A percentile compares a stretch with the other conserved stretches of the same genome.
Conservation (phyloP, 2,888 invertebrate genomes). For the Tachystola acroxantha region DNA sequence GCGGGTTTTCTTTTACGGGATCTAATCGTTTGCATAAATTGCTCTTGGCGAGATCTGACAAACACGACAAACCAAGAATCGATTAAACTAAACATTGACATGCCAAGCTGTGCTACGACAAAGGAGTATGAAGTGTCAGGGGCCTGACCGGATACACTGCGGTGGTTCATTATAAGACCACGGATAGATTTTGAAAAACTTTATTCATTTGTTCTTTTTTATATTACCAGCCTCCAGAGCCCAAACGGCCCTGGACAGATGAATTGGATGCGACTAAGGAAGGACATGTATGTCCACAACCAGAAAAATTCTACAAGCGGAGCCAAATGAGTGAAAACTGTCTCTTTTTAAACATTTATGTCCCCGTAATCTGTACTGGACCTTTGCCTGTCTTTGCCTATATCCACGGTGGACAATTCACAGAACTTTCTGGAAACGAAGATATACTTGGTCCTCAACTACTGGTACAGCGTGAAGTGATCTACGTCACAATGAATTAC, state of each 20-base stretch:
- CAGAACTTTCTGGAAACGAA: slow-evolving; percentile 23
- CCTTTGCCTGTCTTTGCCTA: slow-evolving; percentile 31
- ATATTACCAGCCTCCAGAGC: slow-evolving; percentile 26
- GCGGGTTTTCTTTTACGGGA: too few relatives aligned
- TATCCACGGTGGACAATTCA: slow-evolving; percentile 38
- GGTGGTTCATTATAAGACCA: too few relatives aligned
- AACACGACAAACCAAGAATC: too few relatives aligned
- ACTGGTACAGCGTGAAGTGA: slow-evolving; percentile 31
- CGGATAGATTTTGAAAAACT: too few relatives aligned
- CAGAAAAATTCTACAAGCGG: slow-evolving; percentile 10
- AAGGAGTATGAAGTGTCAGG: too few relatives aligned
- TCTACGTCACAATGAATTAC: slow-evolving; percentile 45
- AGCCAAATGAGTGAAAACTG: slow-evolving; percentile 31
- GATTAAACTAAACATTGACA: too few relatives aligned
- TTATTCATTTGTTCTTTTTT: too few relatives aligned
- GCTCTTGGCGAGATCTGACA: too few relatives aligned
- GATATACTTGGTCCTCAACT: slow-evolving; percentile 32
- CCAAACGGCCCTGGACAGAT: slow-evolving; percentile 24
- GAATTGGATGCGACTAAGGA: slow-evolving; percentile 22
- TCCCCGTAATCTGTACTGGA: slow-evolving; percentile 17
- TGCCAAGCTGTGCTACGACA: too few relatives aligned
- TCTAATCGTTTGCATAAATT: too few relatives aligned
- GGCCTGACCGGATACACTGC: too few relatives aligned
- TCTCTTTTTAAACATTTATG: slow-evolving; percentile 26
- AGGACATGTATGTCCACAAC: slow-evolving; percentile 27